Conservation (phyloP, 1,140 invertebrate genomes). For the Coptotermes formosanus region DNA sequence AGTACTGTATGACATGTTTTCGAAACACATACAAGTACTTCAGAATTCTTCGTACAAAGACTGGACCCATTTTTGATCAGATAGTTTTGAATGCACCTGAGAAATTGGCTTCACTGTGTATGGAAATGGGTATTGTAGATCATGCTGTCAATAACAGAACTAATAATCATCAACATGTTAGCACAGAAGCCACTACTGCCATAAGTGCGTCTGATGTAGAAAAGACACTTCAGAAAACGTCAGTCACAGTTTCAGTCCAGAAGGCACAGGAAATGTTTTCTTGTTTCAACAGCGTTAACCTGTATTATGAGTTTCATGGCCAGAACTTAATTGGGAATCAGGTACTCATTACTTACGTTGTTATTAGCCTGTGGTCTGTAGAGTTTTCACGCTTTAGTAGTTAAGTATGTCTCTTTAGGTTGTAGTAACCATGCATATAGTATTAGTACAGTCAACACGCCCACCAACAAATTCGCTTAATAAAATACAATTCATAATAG, state of each 20-base stretch:
- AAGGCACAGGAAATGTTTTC: neutral
- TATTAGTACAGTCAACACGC: no score
- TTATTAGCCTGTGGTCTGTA: no score
- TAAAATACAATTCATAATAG: no score
- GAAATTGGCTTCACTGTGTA: no score
- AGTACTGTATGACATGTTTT: constrained; percentile 51
- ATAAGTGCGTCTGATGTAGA: neutral
- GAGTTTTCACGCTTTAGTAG: no score
- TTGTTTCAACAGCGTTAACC: neutral
- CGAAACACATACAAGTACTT: constrained; percentile 51
- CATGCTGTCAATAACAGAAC: neutral
- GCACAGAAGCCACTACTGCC: neutral
- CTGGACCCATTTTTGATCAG: constrained; percentile 41
- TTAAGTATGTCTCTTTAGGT: no score
- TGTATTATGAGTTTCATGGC: neutral
- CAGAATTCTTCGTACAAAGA: constrained; percentile 45
- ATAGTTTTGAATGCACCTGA: neutral
- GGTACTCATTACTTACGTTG: neutral
- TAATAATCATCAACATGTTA: neutral
- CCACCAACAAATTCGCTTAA: no score
- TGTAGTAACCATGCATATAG: no score
- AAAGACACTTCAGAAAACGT: neutral
- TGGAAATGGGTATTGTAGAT: neutral
- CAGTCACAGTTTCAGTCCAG: neutral
- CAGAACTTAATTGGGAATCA: neutral